Percentiles rank a stretch among this genome's conserved stretches.
These are phyloP conservation scores for Craseonycteris thonglongyai DNA, from an alignment of 2,113 vertebrate genomes.

Conservation along the genomic window DNA sequence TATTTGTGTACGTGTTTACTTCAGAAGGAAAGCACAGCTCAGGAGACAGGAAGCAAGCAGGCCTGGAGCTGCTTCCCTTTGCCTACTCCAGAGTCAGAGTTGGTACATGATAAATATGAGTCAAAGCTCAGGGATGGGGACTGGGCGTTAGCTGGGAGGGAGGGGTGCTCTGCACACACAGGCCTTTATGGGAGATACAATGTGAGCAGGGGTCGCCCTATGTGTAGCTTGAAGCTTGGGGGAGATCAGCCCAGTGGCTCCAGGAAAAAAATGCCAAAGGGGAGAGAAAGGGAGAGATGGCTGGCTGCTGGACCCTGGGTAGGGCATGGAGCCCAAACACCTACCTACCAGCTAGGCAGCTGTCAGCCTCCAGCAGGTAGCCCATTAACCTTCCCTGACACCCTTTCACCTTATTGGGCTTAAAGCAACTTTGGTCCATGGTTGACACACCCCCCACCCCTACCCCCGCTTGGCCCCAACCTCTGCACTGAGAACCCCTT, in stretches of 20 bases:
- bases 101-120: conserved; percentile 80
- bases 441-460: background rate
- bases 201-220: conserved; percentile 63
- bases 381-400: background rate
- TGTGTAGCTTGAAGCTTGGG: conserved; percentile 75
- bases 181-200: background rate
- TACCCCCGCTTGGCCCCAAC: background rate
- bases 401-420: conserved; percentile 24
- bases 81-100: conserved; percentile 48
- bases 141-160: background rate
- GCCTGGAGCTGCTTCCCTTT: conserved; percentile 35
- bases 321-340: background rate
- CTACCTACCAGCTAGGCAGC: background rate
- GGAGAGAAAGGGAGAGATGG: background rate
- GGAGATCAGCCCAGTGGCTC: conserved; percentile 4
- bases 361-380: background rate
- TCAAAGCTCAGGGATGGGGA: conserved; percentile 50
- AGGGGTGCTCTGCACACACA: background rate
- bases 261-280: background rate
- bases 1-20: conserved; percentile 81
- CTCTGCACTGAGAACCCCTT: background rate
- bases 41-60: conserved; percentile 45
- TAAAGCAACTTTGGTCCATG: conserved; percentile 68
- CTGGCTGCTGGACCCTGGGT: background rate
- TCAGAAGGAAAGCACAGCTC: conserved; percentile 68